Evolutionary conservation across 1,140 invertebrate genomes (phyloP).

Genomic region (Atopsyche davidsoni): DNA sequence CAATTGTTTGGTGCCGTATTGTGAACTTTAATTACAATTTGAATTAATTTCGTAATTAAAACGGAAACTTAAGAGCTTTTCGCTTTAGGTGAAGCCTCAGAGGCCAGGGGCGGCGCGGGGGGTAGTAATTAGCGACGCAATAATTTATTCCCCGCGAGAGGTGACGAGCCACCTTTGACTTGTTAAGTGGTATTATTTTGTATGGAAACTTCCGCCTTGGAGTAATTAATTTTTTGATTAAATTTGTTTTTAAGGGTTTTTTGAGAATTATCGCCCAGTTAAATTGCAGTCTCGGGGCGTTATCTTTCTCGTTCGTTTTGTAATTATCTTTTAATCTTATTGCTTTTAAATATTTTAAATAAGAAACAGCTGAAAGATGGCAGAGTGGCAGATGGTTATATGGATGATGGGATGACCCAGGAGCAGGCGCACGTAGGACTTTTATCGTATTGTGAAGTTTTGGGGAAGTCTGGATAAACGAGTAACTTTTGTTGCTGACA

Average conservation of each 20-base stretch:
- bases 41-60: constrained; percentile 33
- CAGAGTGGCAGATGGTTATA: no score
- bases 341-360: no score
- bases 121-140: constrained; percentile 26
- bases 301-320: no score
- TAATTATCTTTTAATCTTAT: no score
- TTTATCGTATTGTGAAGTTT: no score
- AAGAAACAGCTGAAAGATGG: no score
- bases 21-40: constrained; percentile 33
- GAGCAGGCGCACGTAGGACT: no score
- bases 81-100: constrained; percentile 27
- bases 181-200: constrained; percentile 3
- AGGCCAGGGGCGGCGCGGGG: not conserved
- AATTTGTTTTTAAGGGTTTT: constrained; percentile 3
- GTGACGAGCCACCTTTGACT: constrained; percentile 17
- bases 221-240: constrained; percentile 7
- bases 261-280: not conserved
- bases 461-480: no score
- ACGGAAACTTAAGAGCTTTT: constrained; percentile 33
- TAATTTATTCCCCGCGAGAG: constrained; percentile 26
- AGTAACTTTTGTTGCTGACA: no score
- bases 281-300: no score
- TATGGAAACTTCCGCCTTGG: not conserved
- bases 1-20: constrained; percentile 31
- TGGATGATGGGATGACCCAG: no score